phyloP scores from a whole-genome alignment of 1,140 invertebrate species.

The Thrips palmi region DNA sequence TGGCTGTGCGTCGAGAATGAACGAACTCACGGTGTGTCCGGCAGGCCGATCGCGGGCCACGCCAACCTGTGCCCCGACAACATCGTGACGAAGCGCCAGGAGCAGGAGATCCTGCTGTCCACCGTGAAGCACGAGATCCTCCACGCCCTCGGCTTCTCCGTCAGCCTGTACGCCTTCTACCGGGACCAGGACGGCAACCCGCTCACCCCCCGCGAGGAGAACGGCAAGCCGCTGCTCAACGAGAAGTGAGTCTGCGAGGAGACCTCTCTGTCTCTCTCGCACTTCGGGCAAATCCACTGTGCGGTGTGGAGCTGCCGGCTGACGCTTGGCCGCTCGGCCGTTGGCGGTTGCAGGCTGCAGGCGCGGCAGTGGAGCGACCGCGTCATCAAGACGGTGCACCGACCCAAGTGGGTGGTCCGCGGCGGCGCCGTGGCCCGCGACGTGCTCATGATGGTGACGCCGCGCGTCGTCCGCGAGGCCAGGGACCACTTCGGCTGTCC shows the following conservation, averaged over 20 bases:
- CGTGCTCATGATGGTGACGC: conserved; percentile 84
- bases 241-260: conserved; percentile 45
- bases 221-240: conserved; percentile 74
- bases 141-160: conserved; percentile 91
- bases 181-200: conserved; percentile 71
- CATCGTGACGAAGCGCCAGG: conserved; percentile 81
- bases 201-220: conserved; percentile 59
- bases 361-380: conserved; percentile 86
- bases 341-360: conserved; percentile 39
- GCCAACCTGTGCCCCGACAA: conserved; percentile 95
- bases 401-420: conserved; percentile 69
- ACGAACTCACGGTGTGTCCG: too few relatives aligned
- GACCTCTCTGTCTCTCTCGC: conserved; percentile 14
- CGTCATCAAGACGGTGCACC: conserved; percentile 62
- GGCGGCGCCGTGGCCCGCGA: conserved; percentile 51
- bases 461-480: conserved; percentile 69
- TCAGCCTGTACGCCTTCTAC: conserved; percentile 88
- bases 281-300: too few relatives aligned
- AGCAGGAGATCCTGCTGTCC: conserved; percentile 80
- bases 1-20: too few relatives aligned
- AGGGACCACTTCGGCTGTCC: conserved; percentile 80
- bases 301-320: too few relatives aligned
- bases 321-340: too few relatives aligned
- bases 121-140: conserved; percentile 98
- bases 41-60: conserved; percentile 91